Base-by-base conservation (phyloP, 2,113 vertebrate species). In the Coreoperca whiteheadi region DNA sequence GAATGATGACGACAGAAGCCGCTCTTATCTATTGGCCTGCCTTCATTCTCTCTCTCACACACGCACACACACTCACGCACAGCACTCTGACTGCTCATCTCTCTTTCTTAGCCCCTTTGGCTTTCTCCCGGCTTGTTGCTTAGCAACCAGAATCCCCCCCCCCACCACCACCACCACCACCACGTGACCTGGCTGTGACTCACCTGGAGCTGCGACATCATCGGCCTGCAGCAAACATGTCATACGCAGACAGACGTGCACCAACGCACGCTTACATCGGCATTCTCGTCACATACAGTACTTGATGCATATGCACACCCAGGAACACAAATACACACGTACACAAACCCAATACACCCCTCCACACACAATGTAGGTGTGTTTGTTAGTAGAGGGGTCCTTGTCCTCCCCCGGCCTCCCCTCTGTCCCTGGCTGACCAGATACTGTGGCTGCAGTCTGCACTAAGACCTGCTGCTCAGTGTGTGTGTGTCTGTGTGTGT, bases 161-260 rank as follows among this genome's bases (percentile, higher is more conserved):
- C n/a, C n/a, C n/a, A n/a, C n/a, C n/a, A n/a, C n/a, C n/a, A n/a
- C n/a, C n/a, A n/a, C n/a, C n/a, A n/a, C n/a, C 83, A 85, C 66
- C 93, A 94, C 92, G 89, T 96, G 94, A 95, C 92, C 79, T 83
- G 87, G 83, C 90, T 92, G 95, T 97, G 96, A 97, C 95, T 97
- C 96, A 97, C 94, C 94, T 96, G 95, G 85, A 93, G 88, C 82
- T 90, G 88, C 93, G 89, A 93, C 94, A 91, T 95, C 94, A 73
- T 93, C 76, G 85, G 92, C 94, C 85, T 69, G 83, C 92, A 88
- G 88, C 87, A 93, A 89, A 71, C 83, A 66, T 88, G 90, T 88
- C 88, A 89, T 32, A 63, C 74, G 48, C 81, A 86, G 65, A 82
- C 79, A 54, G 61, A 71, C 76, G n/a, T 59, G 77, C 71, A 61